Percentiles rank a stretch among this genome's conserved stretches.
phyloP scores from a whole-genome alignment of 2,888 invertebrate species.

The Spilosoma lubricipeda region DNA sequence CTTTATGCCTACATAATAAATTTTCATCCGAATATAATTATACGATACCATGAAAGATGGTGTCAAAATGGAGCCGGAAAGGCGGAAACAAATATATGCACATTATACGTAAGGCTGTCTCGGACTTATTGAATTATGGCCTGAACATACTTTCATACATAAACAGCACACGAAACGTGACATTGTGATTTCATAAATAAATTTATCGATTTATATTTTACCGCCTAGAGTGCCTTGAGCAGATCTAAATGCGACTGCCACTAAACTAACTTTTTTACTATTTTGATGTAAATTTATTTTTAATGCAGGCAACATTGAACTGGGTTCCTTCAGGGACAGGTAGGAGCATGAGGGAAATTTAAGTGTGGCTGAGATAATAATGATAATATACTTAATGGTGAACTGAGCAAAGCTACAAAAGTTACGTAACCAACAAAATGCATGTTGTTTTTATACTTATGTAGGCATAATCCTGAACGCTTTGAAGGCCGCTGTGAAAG shows the following conservation, averaged over 20 bases:
- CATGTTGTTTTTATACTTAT: background rate
- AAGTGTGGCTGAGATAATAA: too few species aligned
- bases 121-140: background rate
- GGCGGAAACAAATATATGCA: background rate
- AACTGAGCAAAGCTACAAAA: too few species aligned
- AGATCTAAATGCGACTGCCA: background rate
- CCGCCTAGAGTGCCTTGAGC: background rate
- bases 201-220: constrained; percentile 2
- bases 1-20: background rate
- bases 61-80: background rate
- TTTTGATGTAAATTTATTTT: too few species aligned
- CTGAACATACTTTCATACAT: constrained; percentile 1
- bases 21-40: background rate
- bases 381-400: too few species aligned
- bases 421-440: background rate
- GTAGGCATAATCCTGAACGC: background rate
- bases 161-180: background rate
- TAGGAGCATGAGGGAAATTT: too few species aligned
- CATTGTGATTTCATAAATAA: background rate
- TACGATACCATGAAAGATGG: background rate
- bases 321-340: too few species aligned
- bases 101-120: background rate
- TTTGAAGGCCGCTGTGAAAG: constrained; percentile 1
- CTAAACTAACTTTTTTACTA: too few species aligned
- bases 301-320: too few species aligned